Evolutionary conservation across 2,113 vertebrate genomes (phyloP).

Genomic region (Machaerirhynchus nigripectus): DNA sequence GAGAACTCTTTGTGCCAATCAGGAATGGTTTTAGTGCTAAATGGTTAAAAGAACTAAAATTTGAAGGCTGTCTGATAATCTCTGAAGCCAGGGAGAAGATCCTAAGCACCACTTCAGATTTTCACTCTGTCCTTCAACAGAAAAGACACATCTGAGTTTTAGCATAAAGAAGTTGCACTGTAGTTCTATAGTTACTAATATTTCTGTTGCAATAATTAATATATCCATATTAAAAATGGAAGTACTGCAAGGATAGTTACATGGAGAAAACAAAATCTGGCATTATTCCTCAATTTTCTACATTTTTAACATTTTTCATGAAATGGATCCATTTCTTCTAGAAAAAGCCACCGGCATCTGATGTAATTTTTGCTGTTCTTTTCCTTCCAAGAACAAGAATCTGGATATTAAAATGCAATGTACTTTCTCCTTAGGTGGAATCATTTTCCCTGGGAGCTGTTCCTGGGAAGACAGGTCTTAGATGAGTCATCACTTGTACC

Average conservation of each 20-base stretch:
- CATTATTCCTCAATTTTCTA: not conserved
- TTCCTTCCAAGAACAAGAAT: not conserved
- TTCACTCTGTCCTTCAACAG: not conserved
- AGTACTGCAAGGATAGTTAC: not conserved
- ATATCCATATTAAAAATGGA: not conserved
- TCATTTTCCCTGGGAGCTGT: not conserved
- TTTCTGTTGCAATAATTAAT: not conserved
- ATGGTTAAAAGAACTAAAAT: not conserved
- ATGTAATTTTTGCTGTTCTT: not conserved
- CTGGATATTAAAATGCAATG: not conserved
- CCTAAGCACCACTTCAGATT: not conserved
- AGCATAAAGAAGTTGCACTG: not conserved
- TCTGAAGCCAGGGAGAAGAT: not conserved
- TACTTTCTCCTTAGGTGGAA: not conserved
- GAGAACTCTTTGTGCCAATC: not conserved
- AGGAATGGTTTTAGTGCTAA: not conserved
- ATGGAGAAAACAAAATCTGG: not conserved
- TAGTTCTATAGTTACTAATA: not conserved
- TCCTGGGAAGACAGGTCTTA: not conserved
- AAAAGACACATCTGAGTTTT: not conserved
- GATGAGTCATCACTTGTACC: not conserved
- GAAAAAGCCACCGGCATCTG: not conserved
- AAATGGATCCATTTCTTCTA: not conserved
- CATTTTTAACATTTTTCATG: not conserved
- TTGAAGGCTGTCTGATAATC: not conserved